Evolutionary conservation across 92 coral and sea anemone genomes (phyloP).

Genomic region (Phenganax stokvisi): DNA sequence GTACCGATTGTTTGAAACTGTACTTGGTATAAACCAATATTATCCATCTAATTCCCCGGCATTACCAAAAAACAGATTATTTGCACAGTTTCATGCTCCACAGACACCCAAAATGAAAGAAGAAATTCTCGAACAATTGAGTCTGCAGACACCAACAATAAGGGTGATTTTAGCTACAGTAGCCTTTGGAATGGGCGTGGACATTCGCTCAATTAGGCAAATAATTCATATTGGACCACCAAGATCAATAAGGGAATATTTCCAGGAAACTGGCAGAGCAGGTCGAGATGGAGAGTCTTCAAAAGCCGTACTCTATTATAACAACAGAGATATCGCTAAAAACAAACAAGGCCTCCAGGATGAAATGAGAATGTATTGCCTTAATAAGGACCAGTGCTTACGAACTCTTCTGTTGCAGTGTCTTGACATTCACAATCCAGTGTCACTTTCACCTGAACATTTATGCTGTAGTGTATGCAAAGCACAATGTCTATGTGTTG

Average conservation of each 20-base stretch:
- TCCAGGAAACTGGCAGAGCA: slow-evolving; percentile 27
- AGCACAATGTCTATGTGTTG: background rate
- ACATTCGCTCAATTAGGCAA: background rate
- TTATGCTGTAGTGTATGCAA: slow-evolving; percentile 22
- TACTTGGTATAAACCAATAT: background rate
- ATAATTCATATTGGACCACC: slow-evolving; percentile 14
- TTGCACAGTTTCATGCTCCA: slow-evolving; percentile 2
- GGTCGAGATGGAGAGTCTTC: slow-evolving; percentile 16
- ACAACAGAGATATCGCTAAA: slow-evolving; percentile 1
- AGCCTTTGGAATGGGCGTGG: slow-evolving; percentile 17
- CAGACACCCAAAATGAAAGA: background rate
- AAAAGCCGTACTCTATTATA: slow-evolving; percentile 6
- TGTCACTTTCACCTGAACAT: slow-evolving; percentile 2
- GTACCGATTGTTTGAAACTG: background rate
- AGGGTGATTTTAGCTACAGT: slow-evolving; percentile 15
- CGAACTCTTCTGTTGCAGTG: background rate
- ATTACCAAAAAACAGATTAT: background rate
- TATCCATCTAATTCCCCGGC: background rate
- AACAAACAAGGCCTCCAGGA: slow-evolving; percentile 8
- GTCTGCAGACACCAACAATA: background rate
- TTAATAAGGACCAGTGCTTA: background rate
- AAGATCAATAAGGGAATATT: slow-evolving; percentile 17
- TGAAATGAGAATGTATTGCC: background rate
- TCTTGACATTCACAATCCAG: background rate
- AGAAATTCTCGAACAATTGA: background rate